These are phyloP conservation scores for Enteromius afrohamiltoni DNA, from an alignment of 2,797 vertebrate species.

Conservation along the genomic window DNA sequence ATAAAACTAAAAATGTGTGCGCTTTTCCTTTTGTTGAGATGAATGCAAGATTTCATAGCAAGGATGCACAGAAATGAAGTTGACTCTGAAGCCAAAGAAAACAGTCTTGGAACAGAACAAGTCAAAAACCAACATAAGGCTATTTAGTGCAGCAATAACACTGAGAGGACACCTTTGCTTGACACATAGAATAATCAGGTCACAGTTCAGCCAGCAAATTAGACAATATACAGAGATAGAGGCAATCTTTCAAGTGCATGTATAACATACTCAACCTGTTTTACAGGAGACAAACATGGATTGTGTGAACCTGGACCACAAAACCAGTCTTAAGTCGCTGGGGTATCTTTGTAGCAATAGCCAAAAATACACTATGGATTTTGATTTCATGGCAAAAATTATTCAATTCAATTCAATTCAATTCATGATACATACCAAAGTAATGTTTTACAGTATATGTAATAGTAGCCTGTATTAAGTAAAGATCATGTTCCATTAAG, in stretches of 20 bases:
- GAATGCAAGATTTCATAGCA: neutral
- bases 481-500: no score
- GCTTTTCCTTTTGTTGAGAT: neutral
- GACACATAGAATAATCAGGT: neutral
- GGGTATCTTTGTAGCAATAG: no score
- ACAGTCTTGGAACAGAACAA: neutral
- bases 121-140: neutral
- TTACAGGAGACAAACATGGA: neutral
- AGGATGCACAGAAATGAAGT: neutral
- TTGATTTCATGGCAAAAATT: no score
- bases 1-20: conserved; percentile 7
- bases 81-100: conserved; percentile 24
- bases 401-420: no score
- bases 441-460: no score
- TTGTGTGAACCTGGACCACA: no score
- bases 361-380: no score
- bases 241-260: neutral
- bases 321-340: no score
- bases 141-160: neutral
- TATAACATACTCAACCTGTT: neutral
- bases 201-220: conserved; percentile 3
- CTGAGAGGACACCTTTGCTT: neutral
- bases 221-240: neutral
- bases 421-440: no score
- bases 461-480: no score